Percentiles rank a stretch among this genome's conserved stretches.
phyloP scores from a whole-genome alignment of 2,797 vertebrate genomes.

The Tragopan temminckii region DNA sequence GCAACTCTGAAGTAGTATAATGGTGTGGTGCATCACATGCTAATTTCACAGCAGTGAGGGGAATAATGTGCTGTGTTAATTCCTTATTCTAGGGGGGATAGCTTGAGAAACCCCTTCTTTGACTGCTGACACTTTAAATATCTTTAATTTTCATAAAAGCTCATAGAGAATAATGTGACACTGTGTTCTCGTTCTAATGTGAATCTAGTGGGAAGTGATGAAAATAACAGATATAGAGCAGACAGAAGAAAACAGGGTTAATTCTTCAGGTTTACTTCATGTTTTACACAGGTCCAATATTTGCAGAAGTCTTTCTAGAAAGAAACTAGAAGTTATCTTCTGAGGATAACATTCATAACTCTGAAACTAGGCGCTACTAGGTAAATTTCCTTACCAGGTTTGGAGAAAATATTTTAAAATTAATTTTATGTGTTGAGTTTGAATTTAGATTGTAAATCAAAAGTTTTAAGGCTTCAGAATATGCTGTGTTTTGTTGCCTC shows the following conservation, averaged over 20 bases:
- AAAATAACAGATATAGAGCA: background rate
- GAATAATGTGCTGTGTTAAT: slow-evolving; percentile 63
- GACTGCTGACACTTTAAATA: slow-evolving; percentile 22
- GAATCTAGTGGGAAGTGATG: background rate
- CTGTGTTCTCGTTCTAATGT: slow-evolving; percentile 5
- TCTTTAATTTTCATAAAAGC: background rate
- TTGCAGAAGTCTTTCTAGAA: background rate
- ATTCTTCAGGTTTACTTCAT: background rate
- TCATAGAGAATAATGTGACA: background rate
- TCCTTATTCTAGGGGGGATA: background rate
- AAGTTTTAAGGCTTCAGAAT: background rate
- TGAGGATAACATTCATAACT: background rate
- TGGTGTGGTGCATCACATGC: slow-evolving; percentile 3
- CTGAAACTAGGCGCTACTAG: background rate
- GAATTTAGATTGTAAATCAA: background rate
- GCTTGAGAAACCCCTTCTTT: slow-evolving; percentile 11
- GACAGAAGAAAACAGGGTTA: slow-evolving; percentile 25
- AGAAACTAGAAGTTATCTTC: background rate
- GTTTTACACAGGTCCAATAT: background rate
- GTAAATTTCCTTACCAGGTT: background rate
- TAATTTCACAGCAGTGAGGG: slow-evolving; percentile 33
- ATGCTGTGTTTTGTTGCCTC: background rate
- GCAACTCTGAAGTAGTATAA: slow-evolving; percentile 1
- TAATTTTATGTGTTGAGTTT: background rate
- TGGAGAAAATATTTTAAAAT: background rate